phyloP scores from a whole-genome alignment of 92 coral and sea anemone species.

The Phymanthus crucifer region DNA sequence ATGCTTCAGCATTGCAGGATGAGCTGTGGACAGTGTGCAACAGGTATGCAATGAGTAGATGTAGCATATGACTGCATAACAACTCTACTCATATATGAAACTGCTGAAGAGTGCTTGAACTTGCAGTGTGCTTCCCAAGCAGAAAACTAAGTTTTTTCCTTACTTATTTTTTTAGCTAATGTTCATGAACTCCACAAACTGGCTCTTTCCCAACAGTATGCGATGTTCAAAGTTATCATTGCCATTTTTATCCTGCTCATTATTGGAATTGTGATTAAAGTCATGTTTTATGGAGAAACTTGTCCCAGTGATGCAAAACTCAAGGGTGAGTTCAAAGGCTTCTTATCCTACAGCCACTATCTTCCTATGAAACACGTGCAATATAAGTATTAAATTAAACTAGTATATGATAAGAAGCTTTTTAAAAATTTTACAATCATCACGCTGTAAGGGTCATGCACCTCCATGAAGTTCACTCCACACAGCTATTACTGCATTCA shows the following conservation, averaged over 20 bases:
- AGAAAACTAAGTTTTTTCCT: not conserved
- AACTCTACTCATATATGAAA: not conserved
- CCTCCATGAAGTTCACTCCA: too few relatives aligned
- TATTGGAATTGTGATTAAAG: constrained; percentile 26
- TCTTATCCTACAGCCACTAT: not conserved
- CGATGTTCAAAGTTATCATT: constrained; percentile 21
- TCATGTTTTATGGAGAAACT: constrained; percentile 52
- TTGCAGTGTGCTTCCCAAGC: too few relatives aligned
- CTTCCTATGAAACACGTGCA: too few relatives aligned
- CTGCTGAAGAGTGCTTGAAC: not conserved
- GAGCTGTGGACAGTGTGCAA: constrained; percentile 69
- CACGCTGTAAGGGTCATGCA: too few relatives aligned
- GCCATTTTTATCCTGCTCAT: constrained; percentile 28
- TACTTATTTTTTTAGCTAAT: constrained; percentile 45
- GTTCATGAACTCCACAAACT: constrained; percentile 52
- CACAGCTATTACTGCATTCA: too few relatives aligned
- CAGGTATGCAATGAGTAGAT: constrained; percentile 27
- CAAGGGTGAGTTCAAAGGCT: constrained; percentile 29
- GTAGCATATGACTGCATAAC: not conserved
- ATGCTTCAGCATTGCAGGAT: constrained; percentile 61
- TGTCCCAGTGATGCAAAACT: constrained; percentile 55
- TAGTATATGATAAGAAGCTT: too few relatives aligned
- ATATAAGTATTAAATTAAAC: too few relatives aligned
- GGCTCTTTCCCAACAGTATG: constrained; percentile 29
- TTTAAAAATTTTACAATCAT: too few relatives aligned